Evolutionary conservation across 2,113 vertebrate species (phyloP).

Genomic region (Brachionichthys hirsutus): DNA sequence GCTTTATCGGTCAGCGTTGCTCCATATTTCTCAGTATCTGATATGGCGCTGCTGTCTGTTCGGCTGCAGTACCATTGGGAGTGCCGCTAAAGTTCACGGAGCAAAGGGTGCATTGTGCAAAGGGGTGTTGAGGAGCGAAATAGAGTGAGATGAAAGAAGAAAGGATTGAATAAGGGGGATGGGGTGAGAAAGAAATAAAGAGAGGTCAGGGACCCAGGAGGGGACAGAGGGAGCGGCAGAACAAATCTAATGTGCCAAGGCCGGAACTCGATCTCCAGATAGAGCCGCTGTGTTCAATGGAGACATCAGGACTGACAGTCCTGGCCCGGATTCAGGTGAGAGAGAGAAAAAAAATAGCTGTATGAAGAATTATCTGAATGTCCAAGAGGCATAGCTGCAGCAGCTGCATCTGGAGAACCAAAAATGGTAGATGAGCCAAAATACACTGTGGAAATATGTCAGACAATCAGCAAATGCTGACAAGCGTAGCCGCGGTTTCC

Average conservation of each 20-base stretch:
- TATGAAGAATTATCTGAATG: constrained; percentile 59
- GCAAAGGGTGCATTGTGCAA: constrained; percentile 22
- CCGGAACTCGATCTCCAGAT: constrained; percentile 39
- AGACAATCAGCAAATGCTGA: constrained; percentile 62
- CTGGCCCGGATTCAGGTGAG: constrained; percentile 60
- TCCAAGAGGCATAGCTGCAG: constrained; percentile 57
- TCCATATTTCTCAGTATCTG: constrained; percentile 40
- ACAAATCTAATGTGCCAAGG: constrained; percentile 36
- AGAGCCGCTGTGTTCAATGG: constrained; percentile 55
- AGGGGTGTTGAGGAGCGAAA: constrained; percentile 29
- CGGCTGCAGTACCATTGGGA: constrained; percentile 33
- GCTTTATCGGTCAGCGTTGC: constrained; percentile 6
- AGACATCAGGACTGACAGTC: constrained; percentile 68
- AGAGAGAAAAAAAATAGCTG: constrained; percentile 42
- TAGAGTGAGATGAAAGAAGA: constrained; percentile 41
- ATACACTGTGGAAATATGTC: constrained; percentile 67
- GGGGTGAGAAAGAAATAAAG: constrained; percentile 24
- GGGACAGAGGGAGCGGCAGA: constrained; percentile 20
- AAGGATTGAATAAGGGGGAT: constrained; percentile 27
- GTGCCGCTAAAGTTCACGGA: constrained; percentile 36
- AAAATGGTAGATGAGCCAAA: constrained; percentile 65
- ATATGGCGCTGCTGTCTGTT: constrained; percentile 28
- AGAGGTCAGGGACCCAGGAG: constrained; percentile 37
- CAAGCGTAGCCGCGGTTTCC: constrained; percentile 53
- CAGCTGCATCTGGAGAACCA: constrained; percentile 56